Conservation (phyloP, 2,888 invertebrate genomes). For the Latrodectus hesperus region DNA sequence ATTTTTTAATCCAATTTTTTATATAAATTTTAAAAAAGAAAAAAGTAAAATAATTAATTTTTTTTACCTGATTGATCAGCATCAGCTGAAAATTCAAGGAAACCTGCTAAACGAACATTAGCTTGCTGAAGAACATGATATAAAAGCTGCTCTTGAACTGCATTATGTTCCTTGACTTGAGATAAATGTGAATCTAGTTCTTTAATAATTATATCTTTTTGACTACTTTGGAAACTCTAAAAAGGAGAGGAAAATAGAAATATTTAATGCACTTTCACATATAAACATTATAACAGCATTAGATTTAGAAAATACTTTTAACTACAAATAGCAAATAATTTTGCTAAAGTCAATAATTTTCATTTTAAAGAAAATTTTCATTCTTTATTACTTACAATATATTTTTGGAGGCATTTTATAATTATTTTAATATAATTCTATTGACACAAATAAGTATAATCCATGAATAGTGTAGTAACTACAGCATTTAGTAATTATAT, state of each 20-base stretch:
- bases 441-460: too few species aligned
- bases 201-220: slow-evolving; percentile 82
- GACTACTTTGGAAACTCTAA: slow-evolving; percentile 79
- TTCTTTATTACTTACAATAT: background rate
- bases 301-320: too few species aligned
- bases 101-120: slow-evolving; percentile 70
- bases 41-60: slow-evolving; percentile 8
- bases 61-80: slow-evolving; percentile 41
- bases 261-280: too few species aligned
- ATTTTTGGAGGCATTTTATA: background rate
- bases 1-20: slow-evolving; percentile 71
- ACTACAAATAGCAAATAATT: too few species aligned
- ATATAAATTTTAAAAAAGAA: background rate
- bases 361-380: too few species aligned
- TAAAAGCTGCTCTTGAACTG: slow-evolving; percentile 84
- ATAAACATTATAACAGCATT: too few species aligned
- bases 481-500: too few species aligned
- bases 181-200: slow-evolving; percentile 85
- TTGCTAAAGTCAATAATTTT: too few species aligned
- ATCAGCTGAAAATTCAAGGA: slow-evolving; percentile 67
- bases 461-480: too few species aligned
- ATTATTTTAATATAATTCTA: background rate
- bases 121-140: slow-evolving; percentile 82
- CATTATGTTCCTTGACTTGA: slow-evolving; percentile 77
- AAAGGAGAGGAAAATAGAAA: slow-evolving; percentile 2